Evolutionary conservation across 2,888 invertebrate genomes (phyloP), one percentile per base, ranked within the genome.

Genomic region (Augiades crinisus): DNA sequence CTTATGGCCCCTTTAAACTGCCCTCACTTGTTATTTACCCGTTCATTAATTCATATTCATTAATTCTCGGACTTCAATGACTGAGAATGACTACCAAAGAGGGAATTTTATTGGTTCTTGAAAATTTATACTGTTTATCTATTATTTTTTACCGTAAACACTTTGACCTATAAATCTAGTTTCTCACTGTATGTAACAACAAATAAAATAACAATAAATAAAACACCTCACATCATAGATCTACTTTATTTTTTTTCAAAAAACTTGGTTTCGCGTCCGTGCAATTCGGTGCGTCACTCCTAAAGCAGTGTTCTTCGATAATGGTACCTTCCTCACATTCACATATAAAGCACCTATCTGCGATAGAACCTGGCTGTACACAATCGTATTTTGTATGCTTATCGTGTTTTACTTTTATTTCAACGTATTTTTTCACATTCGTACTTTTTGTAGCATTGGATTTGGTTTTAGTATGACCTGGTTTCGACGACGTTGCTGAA

Each of bases 291-390:
- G 59, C 59, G 0, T 76, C 64, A 22, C 70, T 84, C 53, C 68
- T 74, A 47, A 72, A 87, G 56, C 86, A 86, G 37, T 84, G 81
- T 40, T 85, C 85, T 46, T 71, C 67, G 1, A 84, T 65, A 4
- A 68, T 54, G 2, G 54, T 30, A 13, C 57, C 52, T 0, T 69
- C 57, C 8, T 70, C 68, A 47, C 86, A 86, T n/a, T 81, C 71
- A 44, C 86, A 87, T 4, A 80, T 62, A 53, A 64, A 84, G 53
- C 87, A 87, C 0, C 64, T 63, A 30, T 86, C 81, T 27, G 59
- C 56, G 0, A 80, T 19, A 1, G 56, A 64, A 0, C 81, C 84
- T 0, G 68, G 53, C 4, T 58, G 57, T 0, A 60, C 54, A 53
- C 84, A 85, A 3, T 49, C 56, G 50, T 78, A 75, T 4, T 53